A percentile compares a stretch with the other conserved stretches of the same genome.
Conservation (phyloP, 2,797 vertebrate genomes). For the Pelochelys cantorii region DNA sequence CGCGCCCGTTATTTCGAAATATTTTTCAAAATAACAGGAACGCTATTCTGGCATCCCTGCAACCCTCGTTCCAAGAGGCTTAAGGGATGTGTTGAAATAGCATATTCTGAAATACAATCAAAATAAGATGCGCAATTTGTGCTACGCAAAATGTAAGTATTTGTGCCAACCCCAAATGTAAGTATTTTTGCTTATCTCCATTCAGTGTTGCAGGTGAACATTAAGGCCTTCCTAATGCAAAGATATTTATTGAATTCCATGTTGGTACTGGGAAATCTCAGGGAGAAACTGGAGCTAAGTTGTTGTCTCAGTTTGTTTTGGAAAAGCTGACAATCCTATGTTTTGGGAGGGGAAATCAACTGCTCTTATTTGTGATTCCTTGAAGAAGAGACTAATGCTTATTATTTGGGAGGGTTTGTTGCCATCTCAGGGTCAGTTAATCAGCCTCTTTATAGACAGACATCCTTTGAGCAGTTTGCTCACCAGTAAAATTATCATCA, state of each 20-base stretch:
- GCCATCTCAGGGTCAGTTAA: conserved; percentile 51
- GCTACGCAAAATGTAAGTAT: background rate
- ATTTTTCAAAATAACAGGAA: no score
- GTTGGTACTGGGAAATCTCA: background rate
- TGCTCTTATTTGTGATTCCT: background rate
- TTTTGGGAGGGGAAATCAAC: background rate
- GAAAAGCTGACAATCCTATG: background rate
- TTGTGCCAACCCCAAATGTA: background rate
- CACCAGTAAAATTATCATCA: conserved; percentile 42
- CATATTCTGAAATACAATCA: no score
- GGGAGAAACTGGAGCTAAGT: background rate
- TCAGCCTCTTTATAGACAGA: conserved; percentile 54
- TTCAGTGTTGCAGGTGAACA: background rate
- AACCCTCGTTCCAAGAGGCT: no score
- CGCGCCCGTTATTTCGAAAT: no score
- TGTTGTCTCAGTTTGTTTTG: background rate
- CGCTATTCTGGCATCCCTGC: no score
- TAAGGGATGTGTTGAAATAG: no score
- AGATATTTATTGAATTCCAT: background rate
- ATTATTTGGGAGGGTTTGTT: background rate
- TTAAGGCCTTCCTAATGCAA: background rate
- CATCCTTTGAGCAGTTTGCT: conserved; percentile 29
- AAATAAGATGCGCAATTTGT: no score
- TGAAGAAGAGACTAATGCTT: background rate
- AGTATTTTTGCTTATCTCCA: background rate